These are phyloP conservation scores for Enteromius trimaculatus DNA, from an alignment of 2,797 vertebrate species.

Conservation along the genomic window DNA sequence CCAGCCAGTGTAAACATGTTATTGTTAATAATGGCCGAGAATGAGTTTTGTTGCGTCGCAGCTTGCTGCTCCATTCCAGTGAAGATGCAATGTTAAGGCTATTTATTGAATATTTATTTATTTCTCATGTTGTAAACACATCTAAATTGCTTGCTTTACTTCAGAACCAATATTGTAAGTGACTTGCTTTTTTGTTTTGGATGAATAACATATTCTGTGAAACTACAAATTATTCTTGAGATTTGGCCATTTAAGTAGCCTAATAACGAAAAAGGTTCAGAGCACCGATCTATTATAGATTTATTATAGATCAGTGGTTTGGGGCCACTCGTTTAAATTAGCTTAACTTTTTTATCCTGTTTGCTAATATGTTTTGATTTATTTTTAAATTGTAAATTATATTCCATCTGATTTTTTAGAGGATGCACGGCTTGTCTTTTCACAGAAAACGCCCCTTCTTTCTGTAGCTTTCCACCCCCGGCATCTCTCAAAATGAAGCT, in stretches of 20 bases:
- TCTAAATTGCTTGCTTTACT: background rate
- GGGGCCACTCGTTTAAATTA: background rate
- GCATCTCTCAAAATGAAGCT: conserved; percentile 62
- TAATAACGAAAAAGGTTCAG: background rate
- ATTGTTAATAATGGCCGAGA: background rate
- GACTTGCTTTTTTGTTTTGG: background rate
- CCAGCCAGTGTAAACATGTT: background rate
- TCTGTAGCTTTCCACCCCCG: conserved; percentile 27
- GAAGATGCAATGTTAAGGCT: background rate
- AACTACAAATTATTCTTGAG: background rate
- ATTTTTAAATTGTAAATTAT: background rate
- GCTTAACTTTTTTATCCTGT: background rate
- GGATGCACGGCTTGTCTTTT: background rate
- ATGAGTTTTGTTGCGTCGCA: background rate
- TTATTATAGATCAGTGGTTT: background rate
- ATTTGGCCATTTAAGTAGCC: background rate
- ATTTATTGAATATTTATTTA: background rate
- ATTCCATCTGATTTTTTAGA: background rate
- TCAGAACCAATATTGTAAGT: background rate
- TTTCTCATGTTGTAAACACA: background rate
- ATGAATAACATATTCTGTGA: background rate
- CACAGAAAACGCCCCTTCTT: background rate
- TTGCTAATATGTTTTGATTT: background rate
- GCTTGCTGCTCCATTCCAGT: background rate
- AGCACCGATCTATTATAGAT: background rate